Percentiles rank a stretch among this genome's conserved stretches.
phyloP scores from a whole-genome alignment of 2,888 invertebrate genomes.

The Antheraea assamensis region DNA sequence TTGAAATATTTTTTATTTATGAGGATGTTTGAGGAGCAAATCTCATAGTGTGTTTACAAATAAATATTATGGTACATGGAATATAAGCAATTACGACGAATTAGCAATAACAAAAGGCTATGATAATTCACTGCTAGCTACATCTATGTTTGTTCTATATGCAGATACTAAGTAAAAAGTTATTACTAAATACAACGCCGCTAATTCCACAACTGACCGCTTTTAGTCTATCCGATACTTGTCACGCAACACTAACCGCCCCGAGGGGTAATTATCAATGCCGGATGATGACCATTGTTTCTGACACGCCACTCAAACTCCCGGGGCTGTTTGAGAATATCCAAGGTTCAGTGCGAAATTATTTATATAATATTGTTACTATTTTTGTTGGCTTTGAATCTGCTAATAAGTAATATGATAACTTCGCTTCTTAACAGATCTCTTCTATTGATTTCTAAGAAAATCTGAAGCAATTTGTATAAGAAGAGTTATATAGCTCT shows the following conservation, averaged over 20 bases:
- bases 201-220: not conserved
- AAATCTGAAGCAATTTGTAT: too few species aligned
- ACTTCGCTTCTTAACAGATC: not conserved
- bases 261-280: slow-evolving; percentile 6
- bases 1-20: not conserved
- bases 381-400: not conserved
- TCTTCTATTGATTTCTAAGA: too few species aligned
- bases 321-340: slow-evolving; percentile 5
- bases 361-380: not conserved
- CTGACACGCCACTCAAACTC: slow-evolving; percentile 6
- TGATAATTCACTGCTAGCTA: too few species aligned
- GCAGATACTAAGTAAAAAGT: not conserved
- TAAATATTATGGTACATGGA: too few species aligned
- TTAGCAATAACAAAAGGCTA: not conserved
- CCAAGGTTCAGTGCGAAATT: not conserved
- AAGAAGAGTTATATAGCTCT: too few species aligned
- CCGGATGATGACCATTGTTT: slow-evolving; percentile 15
- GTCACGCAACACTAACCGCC: slow-evolving; percentile 13
- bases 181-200: not conserved
- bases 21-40: not conserved
- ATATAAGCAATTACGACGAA: too few species aligned
- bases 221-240: not conserved
- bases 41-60: too few species aligned
- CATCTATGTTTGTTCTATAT: too few species aligned
- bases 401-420: not conserved